Evolutionary conservation across 2,113 vertebrate species (phyloP).

Genomic region (Parotia lawesii): DNA sequence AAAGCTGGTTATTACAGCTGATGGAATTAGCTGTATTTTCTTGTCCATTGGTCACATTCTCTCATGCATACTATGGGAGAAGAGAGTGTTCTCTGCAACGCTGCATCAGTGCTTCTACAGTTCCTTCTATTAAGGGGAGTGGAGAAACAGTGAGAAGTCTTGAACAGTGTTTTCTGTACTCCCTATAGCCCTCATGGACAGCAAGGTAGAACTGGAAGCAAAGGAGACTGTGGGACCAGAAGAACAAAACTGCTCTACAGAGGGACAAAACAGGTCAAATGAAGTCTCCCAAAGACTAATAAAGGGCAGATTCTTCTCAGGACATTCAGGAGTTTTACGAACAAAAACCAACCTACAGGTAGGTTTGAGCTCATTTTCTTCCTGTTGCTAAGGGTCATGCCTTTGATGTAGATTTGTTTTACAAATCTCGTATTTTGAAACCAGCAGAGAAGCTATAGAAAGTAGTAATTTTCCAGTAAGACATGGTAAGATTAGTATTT

Average conservation of each 20-base stretch:
- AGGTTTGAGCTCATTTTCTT: neutral
- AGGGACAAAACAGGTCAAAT: neutral
- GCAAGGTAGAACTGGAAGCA: neutral
- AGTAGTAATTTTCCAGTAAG: neutral
- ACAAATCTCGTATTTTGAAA: neutral
- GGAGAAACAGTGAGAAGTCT: conserved; percentile 60
- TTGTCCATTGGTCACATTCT: conserved; percentile 61
- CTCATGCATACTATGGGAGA: conserved; percentile 64
- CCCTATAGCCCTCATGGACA: neutral
- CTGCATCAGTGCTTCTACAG: conserved; percentile 64
- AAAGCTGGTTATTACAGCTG: conserved; percentile 58
- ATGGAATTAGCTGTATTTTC: conserved; percentile 46
- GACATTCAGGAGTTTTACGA: neutral
- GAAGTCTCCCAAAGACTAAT: neutral
- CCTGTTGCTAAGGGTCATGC: neutral
- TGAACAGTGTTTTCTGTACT: neutral
- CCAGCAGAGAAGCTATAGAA: neutral
- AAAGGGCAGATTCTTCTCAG: neutral
- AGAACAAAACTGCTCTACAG: neutral
- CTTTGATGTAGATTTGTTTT: neutral
- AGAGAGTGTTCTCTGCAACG: conserved; percentile 55
- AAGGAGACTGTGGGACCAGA: neutral
- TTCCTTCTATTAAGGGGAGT: conserved; percentile 59
- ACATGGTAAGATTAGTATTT: neutral
- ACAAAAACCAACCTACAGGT: neutral